Percentiles rank a stretch among this genome's conserved stretches.
Conservation (phyloP, 2,113 vertebrate genomes). For the Eretmochelys imbricata region DNA sequence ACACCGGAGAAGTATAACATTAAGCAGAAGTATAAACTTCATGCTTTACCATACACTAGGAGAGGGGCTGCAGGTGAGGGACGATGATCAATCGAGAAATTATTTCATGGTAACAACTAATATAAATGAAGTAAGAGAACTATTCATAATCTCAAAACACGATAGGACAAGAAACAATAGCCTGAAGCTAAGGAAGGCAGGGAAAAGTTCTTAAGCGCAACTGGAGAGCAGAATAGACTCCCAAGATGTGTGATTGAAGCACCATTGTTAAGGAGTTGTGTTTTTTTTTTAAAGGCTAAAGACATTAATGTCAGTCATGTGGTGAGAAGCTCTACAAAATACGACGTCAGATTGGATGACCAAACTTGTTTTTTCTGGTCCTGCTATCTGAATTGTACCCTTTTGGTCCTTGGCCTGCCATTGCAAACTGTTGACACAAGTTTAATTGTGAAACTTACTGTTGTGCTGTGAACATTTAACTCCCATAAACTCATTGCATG, state of each 20-base stretch:
- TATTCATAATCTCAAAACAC: not conserved
- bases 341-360: not conserved
- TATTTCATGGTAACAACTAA: slow-evolving; percentile 26
- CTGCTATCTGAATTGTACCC: not conserved
- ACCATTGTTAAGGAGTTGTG: not conserved
- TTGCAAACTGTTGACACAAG: not conserved
- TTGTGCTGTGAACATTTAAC: not conserved
- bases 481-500: slow-evolving; percentile 28
- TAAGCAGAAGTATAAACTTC: not conserved
- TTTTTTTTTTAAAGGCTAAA: not conserved
- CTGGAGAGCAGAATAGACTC: not conserved
- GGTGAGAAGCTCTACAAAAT: not conserved
- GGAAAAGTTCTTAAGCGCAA: not conserved
- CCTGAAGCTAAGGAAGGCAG: slow-evolving; percentile 11
- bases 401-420: not conserved
- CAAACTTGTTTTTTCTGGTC: not conserved
- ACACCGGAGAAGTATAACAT: not conserved
- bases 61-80: not conserved
- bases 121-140: slow-evolving; percentile 2
- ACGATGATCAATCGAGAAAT: not conserved
- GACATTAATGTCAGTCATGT: not conserved
- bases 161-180: not conserved
- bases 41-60: not conserved
- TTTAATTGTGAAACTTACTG: not conserved
- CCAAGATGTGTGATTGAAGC: not conserved